Percentiles rank a stretch among this genome's conserved stretches.
phyloP scores from a whole-genome alignment of 1,140 invertebrate species.

The Apis dorsata region DNA sequence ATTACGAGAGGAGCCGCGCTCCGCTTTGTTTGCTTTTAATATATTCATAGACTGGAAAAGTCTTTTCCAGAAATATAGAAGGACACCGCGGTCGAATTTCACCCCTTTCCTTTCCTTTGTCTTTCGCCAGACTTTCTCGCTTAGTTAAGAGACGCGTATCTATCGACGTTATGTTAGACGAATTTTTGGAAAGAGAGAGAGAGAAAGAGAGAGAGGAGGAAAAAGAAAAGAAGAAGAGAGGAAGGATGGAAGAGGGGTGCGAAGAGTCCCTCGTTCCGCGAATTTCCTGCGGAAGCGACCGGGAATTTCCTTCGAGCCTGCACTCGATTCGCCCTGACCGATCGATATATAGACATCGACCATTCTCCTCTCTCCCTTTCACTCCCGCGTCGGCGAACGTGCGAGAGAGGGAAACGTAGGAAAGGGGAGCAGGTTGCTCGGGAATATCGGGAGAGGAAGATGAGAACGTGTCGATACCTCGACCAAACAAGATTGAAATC shows the following conservation, averaged over 20 bases:
- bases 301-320: conserved; percentile 49
- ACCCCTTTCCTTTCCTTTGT: neutral
- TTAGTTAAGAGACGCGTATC: too few species aligned
- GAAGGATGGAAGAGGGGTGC: conserved; percentile 35
- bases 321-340: conserved; percentile 41
- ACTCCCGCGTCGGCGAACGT: conserved; percentile 33
- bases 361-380: conserved; percentile 41
- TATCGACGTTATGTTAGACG: too few species aligned
- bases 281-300: conserved; percentile 65
- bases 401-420: neutral
- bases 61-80: conserved; percentile 54
- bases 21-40: conserved; percentile 74
- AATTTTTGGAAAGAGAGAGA: too few species aligned
- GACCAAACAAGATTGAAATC: conserved; percentile 74
- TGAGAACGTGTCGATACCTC: conserved; percentile 66
- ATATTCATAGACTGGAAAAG: conserved; percentile 76
- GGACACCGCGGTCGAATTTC: conserved; percentile 5
- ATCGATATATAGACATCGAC: conserved; percentile 57
- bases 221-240: too few species aligned
- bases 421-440: conserved; percentile 41
- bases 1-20: conserved; percentile 41
- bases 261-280: conserved; percentile 25
- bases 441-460: conserved; percentile 54
- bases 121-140: neutral
- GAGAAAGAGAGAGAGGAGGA: neutral